Conservation (phyloP, 2,113 vertebrate genomes). For the Stictonetta naevosa region DNA sequence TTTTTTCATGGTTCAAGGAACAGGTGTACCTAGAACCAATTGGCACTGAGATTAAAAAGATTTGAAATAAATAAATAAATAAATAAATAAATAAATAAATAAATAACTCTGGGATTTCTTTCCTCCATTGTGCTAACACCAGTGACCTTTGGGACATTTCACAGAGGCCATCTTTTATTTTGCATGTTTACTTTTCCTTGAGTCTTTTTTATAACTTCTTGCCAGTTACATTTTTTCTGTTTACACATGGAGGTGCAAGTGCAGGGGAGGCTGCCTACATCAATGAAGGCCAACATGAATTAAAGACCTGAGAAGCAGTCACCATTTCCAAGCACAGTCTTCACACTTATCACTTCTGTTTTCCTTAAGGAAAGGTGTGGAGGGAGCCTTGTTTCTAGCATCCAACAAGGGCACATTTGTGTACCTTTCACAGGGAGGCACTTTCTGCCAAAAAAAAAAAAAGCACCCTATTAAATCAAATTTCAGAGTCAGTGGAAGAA, state of each 20-base stretch:
- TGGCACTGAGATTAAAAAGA: neutral
- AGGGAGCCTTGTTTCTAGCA: neutral
- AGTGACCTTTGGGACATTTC: neutral
- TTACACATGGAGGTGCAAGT: neutral
- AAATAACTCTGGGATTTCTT: neutral
- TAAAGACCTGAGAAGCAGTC: neutral
- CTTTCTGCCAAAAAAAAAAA: neutral
- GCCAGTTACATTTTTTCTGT: neutral
- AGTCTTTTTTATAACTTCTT: neutral
- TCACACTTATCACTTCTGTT: neutral
- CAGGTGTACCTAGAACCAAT: neutral
- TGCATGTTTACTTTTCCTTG: neutral
- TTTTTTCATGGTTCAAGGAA: neutral
- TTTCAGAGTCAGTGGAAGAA: neutral
- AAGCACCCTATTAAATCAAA: neutral
- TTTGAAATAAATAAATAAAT: too few relatives aligned
- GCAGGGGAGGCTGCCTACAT: fast-evolving
- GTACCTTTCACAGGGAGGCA: neutral
- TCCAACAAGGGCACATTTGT: neutral
- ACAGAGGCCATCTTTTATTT: neutral
- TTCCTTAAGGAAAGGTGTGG: neutral
- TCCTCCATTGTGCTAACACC: neutral
- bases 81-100: too few relatives aligned
- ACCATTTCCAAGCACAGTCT: neutral
- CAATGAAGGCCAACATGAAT: fast-evolving